Evolutionary conservation across 2,888 invertebrate species (phyloP), one percentile per base, ranked within the genome.

Genomic region (Tetropium fuscum): DNA sequence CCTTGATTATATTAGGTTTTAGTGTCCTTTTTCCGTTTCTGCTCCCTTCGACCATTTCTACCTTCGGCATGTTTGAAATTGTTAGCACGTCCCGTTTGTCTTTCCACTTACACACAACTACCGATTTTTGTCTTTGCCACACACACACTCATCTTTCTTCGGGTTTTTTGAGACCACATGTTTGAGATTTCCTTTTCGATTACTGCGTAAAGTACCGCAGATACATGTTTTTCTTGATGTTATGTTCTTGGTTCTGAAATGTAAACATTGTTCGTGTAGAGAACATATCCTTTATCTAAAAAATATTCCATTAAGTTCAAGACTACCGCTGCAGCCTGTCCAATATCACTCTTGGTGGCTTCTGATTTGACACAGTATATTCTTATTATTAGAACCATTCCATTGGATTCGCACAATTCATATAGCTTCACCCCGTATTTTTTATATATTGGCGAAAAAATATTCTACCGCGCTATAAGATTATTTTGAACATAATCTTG

Each of bases 241-340:
- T 8, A 27, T 8, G 8, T 2, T 10, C 58, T 15, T 65, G 55
- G 58, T n/a, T 48, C 5, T 38, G 53, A 57, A 30, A 53, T 61
- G 30, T 58, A 61, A 51, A 15, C 53, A 38, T 61, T 53, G 25
- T 61, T 74, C 72, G 74, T 75, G 53, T 58, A 73, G 13, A 77
- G 41, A n/a, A n/a, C n/a, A n/a, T n/a, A n/a, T n/a, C n/a, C n/a
- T n/a, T n/a, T n/a, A n/a, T n/a, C n/a, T n/a, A n/a, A n/a, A n/a
- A n/a, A n/a, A n/a, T n/a, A n/a, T n/a, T n/a, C n/a, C n/a, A n/a
- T n/a, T n/a, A n/a, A n/a, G n/a, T n/a, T n/a, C n/a, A n/a, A n/a
- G n/a, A n/a, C n/a, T n/a, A n/a, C n/a, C n/a, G n/a, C n/a, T n/a
- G n/a, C n/a, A n/a, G n/a, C n/a, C n/a, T n/a, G n/a, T n/a, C n/a